phyloP scores from a whole-genome alignment of 1,140 invertebrate species.

The Plectus sambesii region DNA sequence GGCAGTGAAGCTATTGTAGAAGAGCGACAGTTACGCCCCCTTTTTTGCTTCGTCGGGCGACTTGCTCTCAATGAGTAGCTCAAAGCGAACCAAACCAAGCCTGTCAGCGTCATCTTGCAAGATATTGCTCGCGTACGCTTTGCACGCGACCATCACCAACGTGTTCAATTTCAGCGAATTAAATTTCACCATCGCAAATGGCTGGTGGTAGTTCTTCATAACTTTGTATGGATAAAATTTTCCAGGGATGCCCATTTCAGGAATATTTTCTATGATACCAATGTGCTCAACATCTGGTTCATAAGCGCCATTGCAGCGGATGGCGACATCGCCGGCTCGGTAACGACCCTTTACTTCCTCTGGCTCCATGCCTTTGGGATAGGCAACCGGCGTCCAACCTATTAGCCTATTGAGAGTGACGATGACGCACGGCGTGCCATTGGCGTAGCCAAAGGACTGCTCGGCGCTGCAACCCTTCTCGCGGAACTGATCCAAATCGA shows the following conservation, averaged over 20 bases:
- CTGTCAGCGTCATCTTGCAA: conserved; percentile 31
- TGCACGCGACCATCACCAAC: conserved; percentile 40
- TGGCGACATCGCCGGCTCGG: conserved; percentile 32
- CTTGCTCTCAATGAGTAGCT: too few relatives aligned
- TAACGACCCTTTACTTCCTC: conserved; percentile 33
- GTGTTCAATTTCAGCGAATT: conserved; percentile 36
- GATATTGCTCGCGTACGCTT: conserved; percentile 42
- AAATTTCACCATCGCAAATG: conserved; percentile 45
- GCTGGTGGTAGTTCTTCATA: conserved; percentile 42
- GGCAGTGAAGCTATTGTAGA: too few relatives aligned
- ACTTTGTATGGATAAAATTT: conserved; percentile 41
- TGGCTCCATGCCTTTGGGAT: conserved; percentile 26
- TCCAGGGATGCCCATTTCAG: conserved; percentile 36
- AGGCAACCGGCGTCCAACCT: conserved; percentile 38
- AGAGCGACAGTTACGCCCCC: too few relatives aligned
- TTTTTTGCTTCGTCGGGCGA: too few relatives aligned
- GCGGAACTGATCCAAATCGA: conserved; percentile 25
- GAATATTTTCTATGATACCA: conserved; percentile 36
- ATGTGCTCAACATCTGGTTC: conserved; percentile 34
- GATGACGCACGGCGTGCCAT: conserved; percentile 40
- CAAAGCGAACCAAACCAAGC: conserved; percentile 37
- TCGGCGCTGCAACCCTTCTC: conserved; percentile 24
- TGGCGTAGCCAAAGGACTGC: conserved; percentile 35
- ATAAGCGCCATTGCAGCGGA: conserved; percentile 37
- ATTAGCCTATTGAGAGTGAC: conserved; percentile 41